These are phyloP conservation scores for Microcebus lehilahytsara DNA, from an alignment of 2,113 vertebrate species.

Conservation along the genomic window DNA sequence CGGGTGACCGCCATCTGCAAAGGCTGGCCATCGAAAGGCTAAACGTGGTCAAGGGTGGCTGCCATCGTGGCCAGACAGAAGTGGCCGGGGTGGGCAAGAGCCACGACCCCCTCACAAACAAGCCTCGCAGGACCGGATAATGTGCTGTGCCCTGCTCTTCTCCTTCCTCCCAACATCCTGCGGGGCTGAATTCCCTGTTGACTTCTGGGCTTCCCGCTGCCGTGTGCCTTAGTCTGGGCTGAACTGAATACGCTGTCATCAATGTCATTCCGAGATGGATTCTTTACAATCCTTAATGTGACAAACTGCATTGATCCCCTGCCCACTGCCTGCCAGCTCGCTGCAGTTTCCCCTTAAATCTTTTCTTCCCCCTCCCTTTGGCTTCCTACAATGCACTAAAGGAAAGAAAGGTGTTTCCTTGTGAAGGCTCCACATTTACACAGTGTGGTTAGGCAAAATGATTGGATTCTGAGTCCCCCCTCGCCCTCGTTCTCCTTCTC, in stretches of 20 bases:
- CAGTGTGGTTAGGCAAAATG: not conserved
- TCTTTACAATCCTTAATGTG: conserved; percentile 69
- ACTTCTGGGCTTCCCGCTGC: not conserved
- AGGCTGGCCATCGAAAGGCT: not conserved
- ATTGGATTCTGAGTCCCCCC: not conserved
- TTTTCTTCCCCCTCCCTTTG: not conserved
- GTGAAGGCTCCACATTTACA: not conserved
- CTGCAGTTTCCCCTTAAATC: conserved; percentile 61
- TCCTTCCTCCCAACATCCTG: not conserved
- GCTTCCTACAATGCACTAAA: not conserved
- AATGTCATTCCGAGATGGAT: conserved; percentile 56
- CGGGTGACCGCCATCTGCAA: not conserved
- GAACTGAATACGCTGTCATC: not conserved
- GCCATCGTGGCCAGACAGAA: not conserved
- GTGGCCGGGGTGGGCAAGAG: not conserved
- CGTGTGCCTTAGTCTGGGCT: not conserved
- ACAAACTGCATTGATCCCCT: conserved; percentile 70
- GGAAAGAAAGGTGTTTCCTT: not conserved
- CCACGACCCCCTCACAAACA: not conserved
- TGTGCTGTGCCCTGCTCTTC: not conserved
- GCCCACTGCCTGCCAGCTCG: conserved; percentile 54
- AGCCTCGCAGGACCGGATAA: not conserved
- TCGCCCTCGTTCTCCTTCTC: conserved; percentile 47
- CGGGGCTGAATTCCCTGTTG: not conserved
- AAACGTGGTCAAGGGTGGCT: not conserved